Base-by-base conservation (phyloP, 2,797 vertebrate species). In the Selene dorsalis region DNA sequence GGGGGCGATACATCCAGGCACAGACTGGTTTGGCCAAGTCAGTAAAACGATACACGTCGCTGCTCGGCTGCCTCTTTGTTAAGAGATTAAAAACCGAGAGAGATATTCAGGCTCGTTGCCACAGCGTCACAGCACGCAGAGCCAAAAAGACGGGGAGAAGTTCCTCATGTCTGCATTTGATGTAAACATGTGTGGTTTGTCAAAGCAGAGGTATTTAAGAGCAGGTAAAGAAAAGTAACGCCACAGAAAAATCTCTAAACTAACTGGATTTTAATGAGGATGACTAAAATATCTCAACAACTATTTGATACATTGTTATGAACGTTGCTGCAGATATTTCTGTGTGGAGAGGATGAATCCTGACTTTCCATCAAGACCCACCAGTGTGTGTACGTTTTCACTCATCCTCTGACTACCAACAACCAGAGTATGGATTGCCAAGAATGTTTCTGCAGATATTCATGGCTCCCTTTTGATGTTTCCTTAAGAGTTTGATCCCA, bases 1-100 rank as follows among this genome's bases (percentile, higher is more conserved):
- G 67, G 41, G 70, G 43, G 47, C 2, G 56, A 67, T 24, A 18
- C 57, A 50, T 69, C 39, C 28, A 28, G 63, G 24, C 58, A 64
- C 18, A 22, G 57, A 14, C 26, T 9, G 35, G 17, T 67, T 35
- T 30, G 18, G 53, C 10, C 7, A 20, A 52, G 18, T 53, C 28
- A 4, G 38, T 43, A 10, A 35, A 50, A 56, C 10, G 6, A 74
- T 41, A 12, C 6, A n/a, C 60, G 9, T 7, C 8, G n/a, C 48
- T 12, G 18, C 30, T 2, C 4, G 24, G 56, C 20, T 38, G 6
- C 11, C 4, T 39, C 10, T 39, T 6, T 11, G 18, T 12, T 39
- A 35, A 8, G 28, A 55, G 3, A 1, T 12, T 16, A 61, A n/a
- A 28, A 50, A 61, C 11, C n/a, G 22, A 69, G 4, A 32, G 52